A percentile compares a stretch with the other conserved stretches of the same genome.
phyloP scores from a whole-genome alignment of 2,888 invertebrate genomes.

The Anorthoa munda region DNA sequence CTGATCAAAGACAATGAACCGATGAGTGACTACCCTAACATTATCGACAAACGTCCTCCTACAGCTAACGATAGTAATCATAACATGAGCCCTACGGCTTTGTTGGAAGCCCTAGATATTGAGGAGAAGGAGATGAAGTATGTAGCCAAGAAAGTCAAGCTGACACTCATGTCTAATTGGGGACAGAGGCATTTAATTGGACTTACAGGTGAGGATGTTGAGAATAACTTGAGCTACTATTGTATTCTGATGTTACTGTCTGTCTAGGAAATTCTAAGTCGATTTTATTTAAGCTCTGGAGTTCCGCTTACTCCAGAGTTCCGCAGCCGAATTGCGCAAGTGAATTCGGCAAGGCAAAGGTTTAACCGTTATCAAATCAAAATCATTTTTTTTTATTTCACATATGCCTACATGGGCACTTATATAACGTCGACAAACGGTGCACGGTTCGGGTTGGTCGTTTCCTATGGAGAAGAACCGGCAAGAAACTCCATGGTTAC shows the following conservation, averaged over 20 bases:
- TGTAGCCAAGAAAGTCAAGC: slow-evolving; percentile 85
- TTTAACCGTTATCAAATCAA: too few species aligned
- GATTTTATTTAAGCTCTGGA: not conserved
- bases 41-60: slow-evolving; percentile 90
- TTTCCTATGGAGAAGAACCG: too few species aligned
- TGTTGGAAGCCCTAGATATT: slow-evolving; percentile 69
- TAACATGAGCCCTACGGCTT: slow-evolving; percentile 74
- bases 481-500: too few species aligned
- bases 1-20: slow-evolving; percentile 85
- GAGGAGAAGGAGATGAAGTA: slow-evolving; percentile 78
- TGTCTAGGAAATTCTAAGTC: not conserved
- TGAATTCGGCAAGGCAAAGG: too few species aligned
- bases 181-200: slow-evolving; percentile 92
- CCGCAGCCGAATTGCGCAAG: too few species aligned
- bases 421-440: too few species aligned
- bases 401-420: too few species aligned
- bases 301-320: too few species aligned
- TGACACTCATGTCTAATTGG: slow-evolving; percentile 92
- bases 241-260: not conserved
- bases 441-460: too few species aligned
- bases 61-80: slow-evolving; percentile 89
- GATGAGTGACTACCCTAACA: slow-evolving; percentile 68
- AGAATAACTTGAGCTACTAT: not conserved
- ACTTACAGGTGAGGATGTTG: slow-evolving; percentile 85
- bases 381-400: too few species aligned